phyloP scores from a whole-genome alignment of 2,113 vertebrate genomes.

The Embiotoca jacksoni region DNA sequence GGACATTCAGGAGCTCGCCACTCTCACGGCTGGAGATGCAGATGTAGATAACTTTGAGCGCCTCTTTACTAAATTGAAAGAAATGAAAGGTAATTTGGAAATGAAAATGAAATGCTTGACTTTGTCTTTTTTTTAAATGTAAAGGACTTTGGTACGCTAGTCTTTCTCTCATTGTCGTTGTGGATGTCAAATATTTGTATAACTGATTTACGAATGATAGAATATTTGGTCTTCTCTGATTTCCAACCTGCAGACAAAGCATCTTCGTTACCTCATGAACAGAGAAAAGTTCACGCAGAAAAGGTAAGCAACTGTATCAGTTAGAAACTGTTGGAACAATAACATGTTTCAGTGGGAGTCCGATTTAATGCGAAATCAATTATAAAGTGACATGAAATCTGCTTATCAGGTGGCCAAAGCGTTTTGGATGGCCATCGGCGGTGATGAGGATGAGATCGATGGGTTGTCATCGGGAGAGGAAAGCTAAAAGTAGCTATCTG shows the following conservation, averaged over 20 bases:
- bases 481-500: conserved; percentile 75
- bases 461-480: conserved; percentile 96
- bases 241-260: conserved; percentile 90
- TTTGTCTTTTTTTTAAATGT: not conserved
- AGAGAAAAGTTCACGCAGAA: conserved; percentile 96
- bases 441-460: conserved; percentile 96
- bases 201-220: not conserved
- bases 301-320: conserved; percentile 85
- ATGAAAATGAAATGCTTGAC: not conserved
- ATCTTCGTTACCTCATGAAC: conserved; percentile 93
- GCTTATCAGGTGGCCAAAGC: conserved; percentile 93
- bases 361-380: not conserved
- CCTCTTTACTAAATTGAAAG: conserved; percentile 95
- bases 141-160: not conserved
- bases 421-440: conserved; percentile 98
- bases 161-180: not conserved
- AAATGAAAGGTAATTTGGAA: conserved; percentile 94
- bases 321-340: not conserved
- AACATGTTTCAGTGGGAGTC: not conserved
- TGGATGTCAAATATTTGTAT: not conserved
- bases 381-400: not conserved
- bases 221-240: conserved; percentile 27
- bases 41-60: conserved; percentile 97
- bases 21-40: conserved; percentile 92
- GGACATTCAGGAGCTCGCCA: conserved; percentile 97